Percentiles rank a stretch among this genome's conserved stretches.
These are phyloP conservation scores for Spilarctia lutea DNA, from an alignment of 2,888 invertebrate genomes.

Conservation along the genomic window DNA sequence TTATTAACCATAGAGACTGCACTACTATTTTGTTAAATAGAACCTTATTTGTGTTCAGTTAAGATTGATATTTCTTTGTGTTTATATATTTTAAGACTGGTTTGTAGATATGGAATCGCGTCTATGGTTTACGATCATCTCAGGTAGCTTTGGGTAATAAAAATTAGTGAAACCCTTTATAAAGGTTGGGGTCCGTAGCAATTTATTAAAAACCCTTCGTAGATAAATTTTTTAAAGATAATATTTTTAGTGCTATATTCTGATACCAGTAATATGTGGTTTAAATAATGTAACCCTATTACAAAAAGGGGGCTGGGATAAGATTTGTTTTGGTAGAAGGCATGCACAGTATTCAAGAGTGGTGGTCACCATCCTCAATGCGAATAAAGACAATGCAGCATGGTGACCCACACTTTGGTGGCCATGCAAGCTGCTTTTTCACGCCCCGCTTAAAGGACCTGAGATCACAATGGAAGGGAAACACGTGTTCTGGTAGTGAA, in stretches of 20 bases:
- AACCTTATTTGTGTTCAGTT: rapidly evolving
- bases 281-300: neutral
- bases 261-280: neutral
- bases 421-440: too few relatives aligned
- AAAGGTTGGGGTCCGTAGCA: constrained; percentile 32
- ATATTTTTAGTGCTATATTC: neutral
- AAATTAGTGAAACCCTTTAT: constrained; percentile 50
- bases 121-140: constrained; percentile 41
- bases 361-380: too few relatives aligned
- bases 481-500: too few relatives aligned
- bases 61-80: constrained; percentile 22
- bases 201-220: neutral
- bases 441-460: too few relatives aligned
- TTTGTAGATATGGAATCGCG: constrained; percentile 9
- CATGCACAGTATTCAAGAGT: too few relatives aligned
- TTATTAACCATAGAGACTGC: constrained; percentile 26
- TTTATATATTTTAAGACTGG: neutral
- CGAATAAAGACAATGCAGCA: too few relatives aligned
- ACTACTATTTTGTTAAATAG: constrained; percentile 14
- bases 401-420: too few relatives aligned
- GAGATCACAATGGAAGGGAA: too few relatives aligned
- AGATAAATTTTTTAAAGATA: neutral
- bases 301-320: too few relatives aligned
- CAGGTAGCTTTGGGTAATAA: constrained; percentile 55
- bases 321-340: too few relatives aligned